Evolutionary conservation across 1,140 invertebrate genomes (phyloP).

Genomic region (Ladona fulva): DNA sequence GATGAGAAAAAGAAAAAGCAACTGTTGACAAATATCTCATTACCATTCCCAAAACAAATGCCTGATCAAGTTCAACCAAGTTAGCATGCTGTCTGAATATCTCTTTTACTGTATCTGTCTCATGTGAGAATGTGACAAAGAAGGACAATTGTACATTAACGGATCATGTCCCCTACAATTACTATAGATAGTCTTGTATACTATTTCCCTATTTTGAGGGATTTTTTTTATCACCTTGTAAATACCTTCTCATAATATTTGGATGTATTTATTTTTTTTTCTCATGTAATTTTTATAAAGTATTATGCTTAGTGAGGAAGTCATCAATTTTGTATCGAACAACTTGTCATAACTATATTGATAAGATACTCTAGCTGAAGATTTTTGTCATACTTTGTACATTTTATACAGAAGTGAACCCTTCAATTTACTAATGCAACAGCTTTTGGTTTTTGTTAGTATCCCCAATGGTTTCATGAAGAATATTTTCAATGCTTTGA

Average conservation of each 20-base stretch:
- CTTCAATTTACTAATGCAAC: too few relatives aligned
- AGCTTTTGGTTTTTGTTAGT: too few relatives aligned
- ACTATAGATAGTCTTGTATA: neutral
- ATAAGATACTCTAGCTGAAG: neutral
- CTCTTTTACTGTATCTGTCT: too few relatives aligned
- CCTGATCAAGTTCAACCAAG: neutral
- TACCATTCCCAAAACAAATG: neutral
- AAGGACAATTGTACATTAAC: too few relatives aligned
- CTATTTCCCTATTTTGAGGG: neutral
- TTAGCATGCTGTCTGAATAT: too few relatives aligned
- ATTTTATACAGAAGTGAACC: neutral
- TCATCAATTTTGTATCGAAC: neutral
- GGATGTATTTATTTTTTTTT: neutral
- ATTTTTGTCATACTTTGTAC: neutral
- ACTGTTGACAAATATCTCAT: neutral
- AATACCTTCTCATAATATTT: too few relatives aligned
- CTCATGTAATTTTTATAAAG: neutral
- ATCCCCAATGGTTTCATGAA: too few relatives aligned
- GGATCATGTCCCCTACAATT: too few relatives aligned
- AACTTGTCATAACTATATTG: neutral
- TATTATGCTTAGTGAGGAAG: neutral
- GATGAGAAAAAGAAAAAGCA: constrained; percentile 22
- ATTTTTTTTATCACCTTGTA: neutral
- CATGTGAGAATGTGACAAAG: too few relatives aligned
- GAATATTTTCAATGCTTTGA: too few relatives aligned